These are phyloP conservation scores for Carcharodon carcharias DNA, from an alignment of 2,797 vertebrate species.

Conservation along the genomic window DNA sequence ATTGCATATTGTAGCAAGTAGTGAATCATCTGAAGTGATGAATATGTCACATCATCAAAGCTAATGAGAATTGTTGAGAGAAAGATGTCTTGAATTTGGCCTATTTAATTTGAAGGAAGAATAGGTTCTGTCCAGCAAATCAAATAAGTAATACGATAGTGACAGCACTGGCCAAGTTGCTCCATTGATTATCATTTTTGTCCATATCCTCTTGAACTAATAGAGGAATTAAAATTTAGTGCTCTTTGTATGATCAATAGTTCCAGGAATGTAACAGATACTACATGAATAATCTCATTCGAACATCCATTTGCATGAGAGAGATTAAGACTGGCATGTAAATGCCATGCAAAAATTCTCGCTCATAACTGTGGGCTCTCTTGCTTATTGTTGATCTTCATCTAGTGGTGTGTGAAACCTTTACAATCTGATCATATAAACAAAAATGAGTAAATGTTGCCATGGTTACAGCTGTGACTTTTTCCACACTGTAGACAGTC, in stretches of 20 bases:
- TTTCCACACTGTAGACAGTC: not conserved
- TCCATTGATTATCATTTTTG: slow-evolving; percentile 69
- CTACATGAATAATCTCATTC: not conserved
- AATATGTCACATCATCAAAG: not conserved
- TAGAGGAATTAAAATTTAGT: slow-evolving; percentile 47
- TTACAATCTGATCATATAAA: not conserved
- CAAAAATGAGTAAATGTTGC: slow-evolving; percentile 20
- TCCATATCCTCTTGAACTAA: slow-evolving; percentile 42
- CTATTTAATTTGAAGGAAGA: slow-evolving; percentile 59
- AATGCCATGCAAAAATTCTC: not conserved
- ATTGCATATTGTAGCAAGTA: not conserved
- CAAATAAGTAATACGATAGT: slow-evolving; percentile 65
- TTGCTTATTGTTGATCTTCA: not conserved
- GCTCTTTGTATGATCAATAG: slow-evolving; percentile 54
- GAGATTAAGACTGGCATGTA: not conserved
- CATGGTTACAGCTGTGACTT: slow-evolving; percentile 11
- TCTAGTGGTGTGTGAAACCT: not conserved
- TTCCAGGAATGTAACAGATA: slow-evolving; percentile 41
- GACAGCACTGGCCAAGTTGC: slow-evolving; percentile 65
- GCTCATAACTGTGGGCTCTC: not conserved
- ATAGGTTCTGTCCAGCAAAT: slow-evolving; percentile 46
- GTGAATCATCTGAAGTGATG: slow-evolving; percentile 14
- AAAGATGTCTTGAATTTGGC: slow-evolving; percentile 60
- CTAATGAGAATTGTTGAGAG: not conserved
- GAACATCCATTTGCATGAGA: not conserved